Percentiles rank a stretch among this genome's conserved stretches.
These are phyloP conservation scores for Coreoperca whiteheadi DNA, from an alignment of 2,113 vertebrate genomes.

Conservation along the genomic window DNA sequence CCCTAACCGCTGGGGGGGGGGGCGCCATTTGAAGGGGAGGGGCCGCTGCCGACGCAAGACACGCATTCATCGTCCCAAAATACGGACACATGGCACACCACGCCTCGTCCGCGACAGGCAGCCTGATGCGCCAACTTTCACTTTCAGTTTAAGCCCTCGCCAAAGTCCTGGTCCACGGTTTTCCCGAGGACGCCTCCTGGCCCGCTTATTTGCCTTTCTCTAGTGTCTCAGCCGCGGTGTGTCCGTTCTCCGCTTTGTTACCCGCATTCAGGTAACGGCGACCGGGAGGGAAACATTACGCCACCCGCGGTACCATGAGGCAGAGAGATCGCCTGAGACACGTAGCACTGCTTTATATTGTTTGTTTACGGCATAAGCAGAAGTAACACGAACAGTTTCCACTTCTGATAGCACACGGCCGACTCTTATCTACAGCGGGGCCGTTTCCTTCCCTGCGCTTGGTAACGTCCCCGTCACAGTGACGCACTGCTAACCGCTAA, in stretches of 20 bases:
- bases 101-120: not conserved
- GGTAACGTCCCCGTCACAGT: not conserved
- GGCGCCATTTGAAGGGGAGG: accelerated
- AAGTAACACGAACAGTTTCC: too few relatives aligned
- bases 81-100: not conserved
- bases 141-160: constrained; percentile 38
- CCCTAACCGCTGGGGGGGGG: not conserved
- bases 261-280: constrained; percentile 9
- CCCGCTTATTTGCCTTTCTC: not conserved
- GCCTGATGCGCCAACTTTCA: constrained; percentile 26
- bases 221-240: not conserved
- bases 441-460: not conserved
- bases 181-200: not conserved
- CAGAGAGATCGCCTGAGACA: not conserved
- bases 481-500: too few relatives aligned
- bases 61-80: not conserved
- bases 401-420: too few relatives aligned
- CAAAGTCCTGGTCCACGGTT: accelerated
- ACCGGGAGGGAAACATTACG: constrained; percentile 65
- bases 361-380: accelerated
- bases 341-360: not conserved
- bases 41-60: not conserved
- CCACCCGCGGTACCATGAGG: constrained; percentile 48
- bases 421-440: not conserved
- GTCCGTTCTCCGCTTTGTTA: not conserved